These are phyloP conservation scores for Cyclopterus lumpus DNA, from an alignment of 2,797 vertebrate genomes.

Conservation along the genomic window DNA sequence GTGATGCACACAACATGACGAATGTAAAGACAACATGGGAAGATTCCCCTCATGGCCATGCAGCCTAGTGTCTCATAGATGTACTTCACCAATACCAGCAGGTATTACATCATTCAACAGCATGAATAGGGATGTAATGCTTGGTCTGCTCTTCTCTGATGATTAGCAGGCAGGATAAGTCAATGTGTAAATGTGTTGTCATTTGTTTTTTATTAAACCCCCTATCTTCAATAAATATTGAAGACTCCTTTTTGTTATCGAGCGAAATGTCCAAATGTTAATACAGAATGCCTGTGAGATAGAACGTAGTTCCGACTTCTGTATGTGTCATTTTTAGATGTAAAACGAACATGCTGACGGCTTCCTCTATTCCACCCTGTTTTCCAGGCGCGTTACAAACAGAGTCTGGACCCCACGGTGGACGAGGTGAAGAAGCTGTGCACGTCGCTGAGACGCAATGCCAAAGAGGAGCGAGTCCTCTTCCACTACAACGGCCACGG, in stretches of 20 bases:
- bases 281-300: not conserved
- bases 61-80: not conserved
- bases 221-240: not conserved
- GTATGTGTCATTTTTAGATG: not conserved
- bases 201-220: not conserved
- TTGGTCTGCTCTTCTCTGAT: not conserved
- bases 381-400: slow-evolving; percentile 94
- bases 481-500: slow-evolving; percentile 99
- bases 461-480: slow-evolving; percentile 97
- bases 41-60: not conserved
- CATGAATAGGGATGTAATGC: not conserved
- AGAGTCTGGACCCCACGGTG: slow-evolving; percentile 97
- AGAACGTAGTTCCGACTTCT: not conserved
- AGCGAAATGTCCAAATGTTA: not conserved
- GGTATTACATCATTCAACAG: slow-evolving; percentile 4
- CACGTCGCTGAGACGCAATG: slow-evolving; percentile 94
- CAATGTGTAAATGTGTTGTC: not conserved
- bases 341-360: not conserved
- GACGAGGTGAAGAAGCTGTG: slow-evolving; percentile 99
- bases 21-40: not conserved
- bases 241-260: not conserved
- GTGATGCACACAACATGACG: not conserved
- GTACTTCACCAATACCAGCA: not conserved
- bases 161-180: not conserved
- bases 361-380: not conserved